Conservation (phyloP, 2,888 invertebrate genomes). For the Hyalella azteca region DNA sequence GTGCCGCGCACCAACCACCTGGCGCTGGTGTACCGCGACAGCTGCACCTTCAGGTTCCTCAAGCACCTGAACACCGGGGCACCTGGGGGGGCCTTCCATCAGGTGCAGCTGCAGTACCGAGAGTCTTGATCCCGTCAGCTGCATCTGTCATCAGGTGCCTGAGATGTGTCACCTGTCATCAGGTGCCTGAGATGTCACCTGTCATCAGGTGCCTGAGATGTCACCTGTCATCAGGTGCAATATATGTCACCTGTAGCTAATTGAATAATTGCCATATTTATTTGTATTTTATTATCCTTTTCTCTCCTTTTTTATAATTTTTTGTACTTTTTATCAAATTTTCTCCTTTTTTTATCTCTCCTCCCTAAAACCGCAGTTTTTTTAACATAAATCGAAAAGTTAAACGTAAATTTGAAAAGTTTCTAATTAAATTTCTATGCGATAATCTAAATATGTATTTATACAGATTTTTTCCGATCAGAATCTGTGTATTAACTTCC, state of each 20-base stretch:
- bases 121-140: too few relatives aligned
- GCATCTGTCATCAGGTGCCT: too few relatives aligned
- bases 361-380: background rate
- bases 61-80: conserved; percentile 64
- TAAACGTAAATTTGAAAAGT: too few relatives aligned
- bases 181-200: background rate
- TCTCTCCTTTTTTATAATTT: background rate
- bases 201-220: background rate
- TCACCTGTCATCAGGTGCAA: background rate
- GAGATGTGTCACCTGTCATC: too few relatives aligned
- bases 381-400: too few relatives aligned
- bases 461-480: too few relatives aligned
- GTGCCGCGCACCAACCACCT: conserved; percentile 65
- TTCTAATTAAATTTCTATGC: too few relatives aligned
- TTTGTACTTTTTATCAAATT: background rate
- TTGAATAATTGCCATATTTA: too few relatives aligned
- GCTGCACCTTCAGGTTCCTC: conserved; percentile 65
- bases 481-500: too few relatives aligned
- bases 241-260: background rate
- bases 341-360: background rate
- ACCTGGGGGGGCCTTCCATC: too few relatives aligned
- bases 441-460: too few relatives aligned
- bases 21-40: conserved; percentile 65
- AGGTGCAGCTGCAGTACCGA: too few relatives aligned
- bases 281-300: background rate